Percentiles rank a stretch among this genome's conserved stretches.
Conservation (phyloP, 2,888 invertebrate species). For the Argyresthia albistria region DNA sequence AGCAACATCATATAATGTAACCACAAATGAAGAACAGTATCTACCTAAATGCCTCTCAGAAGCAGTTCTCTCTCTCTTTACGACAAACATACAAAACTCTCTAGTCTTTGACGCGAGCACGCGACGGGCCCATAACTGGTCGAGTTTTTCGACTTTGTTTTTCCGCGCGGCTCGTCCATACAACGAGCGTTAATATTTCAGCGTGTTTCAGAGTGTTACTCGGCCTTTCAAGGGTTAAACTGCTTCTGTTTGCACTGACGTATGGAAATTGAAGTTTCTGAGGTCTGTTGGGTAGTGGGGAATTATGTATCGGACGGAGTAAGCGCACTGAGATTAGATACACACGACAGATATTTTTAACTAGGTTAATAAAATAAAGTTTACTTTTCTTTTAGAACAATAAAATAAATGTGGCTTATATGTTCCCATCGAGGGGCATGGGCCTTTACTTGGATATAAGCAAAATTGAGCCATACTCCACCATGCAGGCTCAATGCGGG, state of each 20-base stretch:
- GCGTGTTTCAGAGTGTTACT: constrained; percentile 28
- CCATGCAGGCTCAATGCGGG: no score
- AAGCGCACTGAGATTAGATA: no score
- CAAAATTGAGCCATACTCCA: no score
- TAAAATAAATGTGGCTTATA: no score
- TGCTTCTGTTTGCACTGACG: constrained; percentile 29
- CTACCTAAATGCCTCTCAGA: background rate
- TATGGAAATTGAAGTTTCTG: background rate
- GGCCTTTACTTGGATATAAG: no score
- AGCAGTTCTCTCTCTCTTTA: background rate
- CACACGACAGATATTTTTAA: no score
- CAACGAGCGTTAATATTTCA: constrained; percentile 64
- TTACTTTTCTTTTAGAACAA: no score
- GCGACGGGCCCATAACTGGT: constrained; percentile 63
- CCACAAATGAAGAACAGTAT: no score
- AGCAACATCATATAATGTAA: no score
- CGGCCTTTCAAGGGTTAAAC: constrained; percentile 63
- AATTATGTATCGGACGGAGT: no score
- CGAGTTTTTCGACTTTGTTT: constrained; percentile 68
- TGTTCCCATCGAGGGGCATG: no score
- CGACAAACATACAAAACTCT: background rate
- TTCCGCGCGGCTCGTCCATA: constrained; percentile 59
- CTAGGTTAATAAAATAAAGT: no score
- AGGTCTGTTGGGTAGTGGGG: background rate
- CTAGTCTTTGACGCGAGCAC: constrained; percentile 49